Percentiles rank a stretch among this genome's conserved stretches.
These are phyloP conservation scores for Coregonus ussuriensis DNA, from an alignment of 2,797 vertebrate genomes.

Conservation along the genomic window DNA sequence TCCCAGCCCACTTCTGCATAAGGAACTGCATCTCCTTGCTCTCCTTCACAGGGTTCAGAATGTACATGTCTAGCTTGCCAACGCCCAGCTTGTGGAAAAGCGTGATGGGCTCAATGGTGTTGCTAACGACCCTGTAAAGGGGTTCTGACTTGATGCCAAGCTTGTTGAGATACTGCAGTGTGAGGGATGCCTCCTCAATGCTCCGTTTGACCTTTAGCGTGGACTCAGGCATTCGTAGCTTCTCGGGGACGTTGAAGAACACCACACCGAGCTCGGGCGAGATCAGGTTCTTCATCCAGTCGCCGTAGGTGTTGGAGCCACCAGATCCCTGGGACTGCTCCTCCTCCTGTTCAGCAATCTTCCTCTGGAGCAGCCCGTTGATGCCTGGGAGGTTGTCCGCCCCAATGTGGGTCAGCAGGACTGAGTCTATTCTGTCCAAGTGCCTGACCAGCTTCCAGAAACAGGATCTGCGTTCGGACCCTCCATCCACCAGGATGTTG, in stretches of 20 bases:
- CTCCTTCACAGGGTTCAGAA: constrained; percentile 96
- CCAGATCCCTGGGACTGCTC: constrained; percentile 85
- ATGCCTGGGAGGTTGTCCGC: constrained; percentile 97
- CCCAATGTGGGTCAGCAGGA: constrained; percentile 96
- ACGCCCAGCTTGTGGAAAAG: constrained; percentile 98
- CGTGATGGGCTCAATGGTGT: constrained; percentile 92
- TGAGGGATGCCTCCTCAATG: constrained; percentile 95
- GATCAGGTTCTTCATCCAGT: constrained; percentile 97
- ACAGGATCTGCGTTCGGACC: constrained; percentile 94
- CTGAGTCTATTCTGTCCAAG: constrained; percentile 94
- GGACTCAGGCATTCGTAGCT: constrained; percentile 89
- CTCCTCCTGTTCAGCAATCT: constrained; percentile 95
- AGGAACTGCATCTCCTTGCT: constrained; percentile 99
- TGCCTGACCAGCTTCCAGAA: constrained; percentile 99
- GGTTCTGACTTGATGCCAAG: constrained; percentile 94
- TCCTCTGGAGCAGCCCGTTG: constrained; percentile 95
- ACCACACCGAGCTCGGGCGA: constrained; percentile 97
- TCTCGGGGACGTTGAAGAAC: constrained; percentile 97
- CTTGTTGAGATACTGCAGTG: constrained; percentile 91
- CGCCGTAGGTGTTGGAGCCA: constrained; percentile 87
- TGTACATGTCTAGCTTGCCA: constrained; percentile 96
- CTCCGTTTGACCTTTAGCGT: constrained; percentile 94
- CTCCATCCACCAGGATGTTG: constrained; percentile 96
- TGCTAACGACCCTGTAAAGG: constrained; percentile 90
- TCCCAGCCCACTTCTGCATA: constrained; percentile 99